Evolutionary conservation across 2,113 vertebrate species (phyloP).

Genomic region (Channa maculata): DNA sequence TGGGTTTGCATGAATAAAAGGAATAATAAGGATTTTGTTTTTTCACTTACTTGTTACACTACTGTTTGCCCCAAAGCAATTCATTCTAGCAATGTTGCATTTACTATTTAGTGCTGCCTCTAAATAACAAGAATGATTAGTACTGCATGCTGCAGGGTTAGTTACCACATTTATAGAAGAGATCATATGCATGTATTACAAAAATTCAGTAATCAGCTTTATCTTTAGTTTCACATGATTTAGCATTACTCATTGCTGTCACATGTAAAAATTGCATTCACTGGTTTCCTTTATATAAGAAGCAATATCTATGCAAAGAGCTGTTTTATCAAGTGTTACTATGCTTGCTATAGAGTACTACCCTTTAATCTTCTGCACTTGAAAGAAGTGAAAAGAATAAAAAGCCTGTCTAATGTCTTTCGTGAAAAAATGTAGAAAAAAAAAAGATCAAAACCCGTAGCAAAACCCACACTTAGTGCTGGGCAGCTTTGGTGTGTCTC

Average conservation of each 20-base stretch:
- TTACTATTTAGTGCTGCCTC: background rate
- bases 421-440: conserved; percentile 31
- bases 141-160: background rate
- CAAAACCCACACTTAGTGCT: conserved; percentile 59
- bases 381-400: conserved; percentile 64
- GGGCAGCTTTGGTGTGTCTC: conserved; percentile 66
- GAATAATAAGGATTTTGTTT: no score
- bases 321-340: conserved; percentile 60
- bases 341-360: conserved; percentile 29
- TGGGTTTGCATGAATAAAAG: conserved; percentile 7
- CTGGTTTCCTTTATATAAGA: conserved; percentile 54
- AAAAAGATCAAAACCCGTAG: conserved; percentile 55
- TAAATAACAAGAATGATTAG: conserved; percentile 29
- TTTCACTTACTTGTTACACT: background rate
- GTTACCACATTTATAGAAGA: conserved; percentile 13
- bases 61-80: background rate
- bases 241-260: conserved; percentile 50
- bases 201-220: conserved; percentile 31
- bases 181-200: conserved; percentile 32
- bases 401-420: conserved; percentile 63
- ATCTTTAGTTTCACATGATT: conserved; percentile 29
- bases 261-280: conserved; percentile 46
- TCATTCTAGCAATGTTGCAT: background rate
- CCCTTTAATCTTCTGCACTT: conserved; percentile 65
- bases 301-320: conserved; percentile 67